Evolutionary conservation across 2,113 vertebrate species (phyloP), one percentile per base, ranked within the genome.

Genomic region (Strigops habroptila): DNA sequence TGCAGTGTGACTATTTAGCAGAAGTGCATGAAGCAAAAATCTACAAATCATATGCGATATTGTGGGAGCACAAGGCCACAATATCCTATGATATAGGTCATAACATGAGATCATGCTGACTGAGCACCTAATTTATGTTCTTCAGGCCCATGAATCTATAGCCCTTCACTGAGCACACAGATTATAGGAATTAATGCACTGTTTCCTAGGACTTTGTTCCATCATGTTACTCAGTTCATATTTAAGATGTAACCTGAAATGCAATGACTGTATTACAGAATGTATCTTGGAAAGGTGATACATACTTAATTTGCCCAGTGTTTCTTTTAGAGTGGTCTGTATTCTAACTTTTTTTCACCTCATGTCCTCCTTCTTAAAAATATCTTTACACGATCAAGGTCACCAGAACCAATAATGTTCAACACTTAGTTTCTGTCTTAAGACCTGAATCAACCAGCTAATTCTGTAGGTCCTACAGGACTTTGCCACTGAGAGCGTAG

Each of bases 31-130:
- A 11, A 62, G 57, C 17, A 63, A 65, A 91, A 92, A 65, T 4
- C 52, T 22, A 7, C 49, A 21, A 33, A 49, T 4, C 18, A 74
- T 74, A 74, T 14, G 3, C 7, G 71, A 14, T 22, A 28, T 39
- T 43, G 12, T 3, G 30, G 53, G 53, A 80, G 49, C 48, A 59
- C 0, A 1, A 69, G 44, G 65, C 46, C 37, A 78, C n/a, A 67
- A 7, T 14, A 27, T 5, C 5, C 15, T 18, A 0, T 5, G 33
- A 63, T 10, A 33, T 0, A 16, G 17, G 5, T 7, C 44, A 49
- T 3, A 78, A 18, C 46, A 63, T 3, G 18, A 62, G 46, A 25
- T 15, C 57, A 35, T 2, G 5, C 10, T 79, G 86, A 35, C 37
- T 89, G 59, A 79, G 33, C 35, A 22, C 7, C 28, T 53, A 22